phyloP scores from a whole-genome alignment of 2,113 vertebrate genomes.

The Cochlearius cochlearius region DNA sequence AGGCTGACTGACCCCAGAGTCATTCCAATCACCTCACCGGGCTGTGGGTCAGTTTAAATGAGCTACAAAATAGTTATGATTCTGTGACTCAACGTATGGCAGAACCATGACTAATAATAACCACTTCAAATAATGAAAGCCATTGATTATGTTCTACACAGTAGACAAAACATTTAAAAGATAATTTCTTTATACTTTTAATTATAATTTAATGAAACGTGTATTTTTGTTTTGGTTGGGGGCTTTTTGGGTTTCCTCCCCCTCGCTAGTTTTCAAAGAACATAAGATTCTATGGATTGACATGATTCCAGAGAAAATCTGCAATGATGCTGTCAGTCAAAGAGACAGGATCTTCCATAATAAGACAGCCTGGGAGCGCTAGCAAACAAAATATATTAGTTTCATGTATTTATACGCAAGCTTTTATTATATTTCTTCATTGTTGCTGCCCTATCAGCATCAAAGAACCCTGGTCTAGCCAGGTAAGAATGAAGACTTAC shows the following conservation, averaged over 20 bases:
- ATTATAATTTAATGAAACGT: neutral
- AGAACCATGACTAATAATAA: neutral
- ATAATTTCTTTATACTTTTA: neutral
- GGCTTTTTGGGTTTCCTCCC: neutral
- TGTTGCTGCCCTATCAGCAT: neutral
- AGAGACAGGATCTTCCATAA: neutral
- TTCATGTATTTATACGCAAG: neutral
- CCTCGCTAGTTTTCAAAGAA: neutral
- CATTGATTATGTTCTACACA: neutral
- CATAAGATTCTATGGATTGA: neutral
- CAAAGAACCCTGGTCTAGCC: neutral
- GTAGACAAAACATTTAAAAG: neutral
- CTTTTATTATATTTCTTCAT: neutral
- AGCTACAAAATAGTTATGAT: neutral
- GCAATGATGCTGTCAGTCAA: neutral
- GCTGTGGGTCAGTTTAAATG: neutral
- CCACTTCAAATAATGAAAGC: neutral
- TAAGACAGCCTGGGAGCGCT: neutral
- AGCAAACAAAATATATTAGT: neutral
- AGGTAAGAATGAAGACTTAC: neutral
- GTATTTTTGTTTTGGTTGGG: neutral
- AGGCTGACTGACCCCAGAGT: neutral
- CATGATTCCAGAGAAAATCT: neutral
- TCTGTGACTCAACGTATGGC: accelerated
- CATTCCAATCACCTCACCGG: neutral